Evolutionary conservation across 2,888 invertebrate genomes (phyloP).

Genomic region (Melanargia galathea): DNA sequence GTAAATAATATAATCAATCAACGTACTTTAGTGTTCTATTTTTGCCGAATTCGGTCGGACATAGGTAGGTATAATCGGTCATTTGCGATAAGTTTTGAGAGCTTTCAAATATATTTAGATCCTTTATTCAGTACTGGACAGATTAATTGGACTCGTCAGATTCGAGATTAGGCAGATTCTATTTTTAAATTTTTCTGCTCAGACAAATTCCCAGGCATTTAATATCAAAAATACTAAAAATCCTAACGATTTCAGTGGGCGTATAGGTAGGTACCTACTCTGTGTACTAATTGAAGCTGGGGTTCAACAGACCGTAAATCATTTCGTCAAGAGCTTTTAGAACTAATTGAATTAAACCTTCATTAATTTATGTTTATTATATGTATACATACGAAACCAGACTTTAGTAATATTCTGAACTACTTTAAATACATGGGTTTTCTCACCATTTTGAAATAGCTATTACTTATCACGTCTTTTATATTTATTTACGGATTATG

Average conservation of each 20-base stretch:
- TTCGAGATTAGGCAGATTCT: too few species aligned
- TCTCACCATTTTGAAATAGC: background rate
- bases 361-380: conserved; percentile 14
- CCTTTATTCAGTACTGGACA: too few species aligned
- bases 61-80: too few species aligned
- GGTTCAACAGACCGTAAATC: conserved; percentile 22
- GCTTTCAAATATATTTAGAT: too few species aligned
- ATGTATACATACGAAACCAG: background rate
- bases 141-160: too few species aligned
- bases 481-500: too few species aligned
- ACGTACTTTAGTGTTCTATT: too few species aligned
- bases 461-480: too few species aligned
- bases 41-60: too few species aligned
- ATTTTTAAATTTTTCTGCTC: too few species aligned
- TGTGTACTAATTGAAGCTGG: conserved; percentile 20
- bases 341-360: conserved; percentile 20
- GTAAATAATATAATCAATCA: too few species aligned
- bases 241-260: conserved; percentile 19
- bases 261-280: background rate
- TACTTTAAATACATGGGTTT: background rate
- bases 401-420: background rate
- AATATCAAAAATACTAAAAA: background rate
- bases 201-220: background rate
- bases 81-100: too few species aligned
- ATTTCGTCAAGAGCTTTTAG: conserved; percentile 20